Evolutionary conservation across 2,888 invertebrate genomes (phyloP).

Genomic region (Margaritifera margaritifera): DNA sequence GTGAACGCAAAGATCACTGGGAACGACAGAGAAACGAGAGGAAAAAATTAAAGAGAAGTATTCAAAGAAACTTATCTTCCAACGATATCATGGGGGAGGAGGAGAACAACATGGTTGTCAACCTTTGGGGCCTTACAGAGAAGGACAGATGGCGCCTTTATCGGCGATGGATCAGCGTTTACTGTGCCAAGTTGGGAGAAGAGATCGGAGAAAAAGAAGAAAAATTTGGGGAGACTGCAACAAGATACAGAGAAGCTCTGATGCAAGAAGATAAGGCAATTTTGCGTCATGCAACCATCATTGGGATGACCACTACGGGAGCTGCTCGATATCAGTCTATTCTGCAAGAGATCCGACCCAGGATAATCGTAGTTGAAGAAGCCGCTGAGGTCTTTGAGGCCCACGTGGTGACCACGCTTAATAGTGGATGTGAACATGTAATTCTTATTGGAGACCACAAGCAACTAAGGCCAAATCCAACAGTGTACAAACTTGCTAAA

Average conservation of each 20-base stretch:
- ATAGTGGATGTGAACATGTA: conserved; percentile 83
- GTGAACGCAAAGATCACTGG: conserved; percentile 19
- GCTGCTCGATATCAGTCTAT: conserved; percentile 65
- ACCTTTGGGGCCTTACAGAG: conserved; percentile 57
- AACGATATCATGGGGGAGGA: conserved; percentile 47
- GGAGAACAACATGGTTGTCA: conserved; percentile 36
- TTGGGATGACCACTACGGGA: conserved; percentile 71
- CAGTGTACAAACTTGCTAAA: conserved; percentile 80
- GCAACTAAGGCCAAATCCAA: conserved; percentile 84
- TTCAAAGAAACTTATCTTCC: conserved; percentile 35
- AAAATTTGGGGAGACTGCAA: conserved; percentile 47
- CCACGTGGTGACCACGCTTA: conserved; percentile 85
- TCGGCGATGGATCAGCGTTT: conserved; percentile 62
- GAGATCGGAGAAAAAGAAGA: conserved; percentile 42
- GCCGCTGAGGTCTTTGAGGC: conserved; percentile 91
- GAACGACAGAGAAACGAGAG: conserved; percentile 22
- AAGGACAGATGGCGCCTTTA: conserved; percentile 73
- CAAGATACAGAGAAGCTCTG: conserved; percentile 41
- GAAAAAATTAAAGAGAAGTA: conserved; percentile 33
- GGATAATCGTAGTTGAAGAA: conserved; percentile 82
- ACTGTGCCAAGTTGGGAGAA: conserved; percentile 31
- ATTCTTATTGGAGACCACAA: conserved; percentile 89
- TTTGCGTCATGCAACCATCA: conserved; percentile 56
- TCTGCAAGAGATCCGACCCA: conserved; percentile 67
- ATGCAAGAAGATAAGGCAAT: conserved; percentile 62